Conservation (phyloP, 2,113 vertebrate species). For the pig (Sus scrofa) region T2T-Sscrofa CM000813.6:96045501-96046000, state of each 20-base stretch:
- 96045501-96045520: neutral
- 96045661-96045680: too few relatives aligned
- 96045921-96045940: neutral
- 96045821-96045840: slow-evolving; percentile 4
- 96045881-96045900: neutral
- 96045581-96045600: neutral
- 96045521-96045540: neutral
- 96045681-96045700: too few relatives aligned
- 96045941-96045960: neutral
- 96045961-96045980: slow-evolving; percentile 42
- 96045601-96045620: neutral
- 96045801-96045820: neutral
- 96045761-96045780: neutral
- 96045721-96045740: neutral
- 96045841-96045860: neutral
- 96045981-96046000: slow-evolving; percentile 5
- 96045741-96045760: neutral
- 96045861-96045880: neutral
- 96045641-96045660: too few relatives aligned
- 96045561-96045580: neutral
- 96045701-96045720: neutral
- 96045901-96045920: slow-evolving; percentile 1
- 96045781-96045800: neutral
- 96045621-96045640: too few relatives aligned
- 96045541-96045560: neutral